Base-by-base conservation (phyloP, 2,113 vertebrate species). In the Sardina pilchardus region DNA sequence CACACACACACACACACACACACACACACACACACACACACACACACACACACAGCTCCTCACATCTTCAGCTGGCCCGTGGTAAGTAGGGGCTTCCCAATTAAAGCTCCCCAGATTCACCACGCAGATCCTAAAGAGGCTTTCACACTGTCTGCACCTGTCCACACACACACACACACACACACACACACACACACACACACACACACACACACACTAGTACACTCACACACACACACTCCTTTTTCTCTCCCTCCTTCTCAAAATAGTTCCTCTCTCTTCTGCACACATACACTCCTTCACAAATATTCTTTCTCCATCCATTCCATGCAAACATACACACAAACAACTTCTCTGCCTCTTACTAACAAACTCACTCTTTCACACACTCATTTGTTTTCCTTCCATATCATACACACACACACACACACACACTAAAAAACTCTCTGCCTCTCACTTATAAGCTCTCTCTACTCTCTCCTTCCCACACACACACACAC, bases 311-410 rank as follows among this genome's bases (percentile, higher is more conserved):
- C 39, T 42, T 42, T 42, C 39, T 42, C 39, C 39, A 42, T 42
- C 39, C 39, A 42, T 48, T 48, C 1, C 47, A 48, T 48, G 9
- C 47, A 48, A 1, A 8, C 8, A 48, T 7, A 48, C 47, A 48
- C 47, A 48, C 47, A 48, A 3, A 42, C 39, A 42, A 42, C 39
- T 4, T 42, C 39, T 42, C 39, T 42, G 39, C 39, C 2, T 42
- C 39, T 42, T 4, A 42, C 39, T 42, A 8, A 84, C 80, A 81
- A 81, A 53, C 8, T 59, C 24, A 0, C 56, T 59, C 19, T 63
- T 4, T 56, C 14, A 85, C 3, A 86, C 81, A 85, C 3, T 85
- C 81, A 91, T 43, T 87, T 17, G 9, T 50, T 34, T 45, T 56
- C 56, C 43, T 81, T 45, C 67, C 75, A 21, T 87, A 36, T 42